phyloP scores from a whole-genome alignment of 2,888 invertebrate genomes.

The Copidosoma aretas region DNA sequence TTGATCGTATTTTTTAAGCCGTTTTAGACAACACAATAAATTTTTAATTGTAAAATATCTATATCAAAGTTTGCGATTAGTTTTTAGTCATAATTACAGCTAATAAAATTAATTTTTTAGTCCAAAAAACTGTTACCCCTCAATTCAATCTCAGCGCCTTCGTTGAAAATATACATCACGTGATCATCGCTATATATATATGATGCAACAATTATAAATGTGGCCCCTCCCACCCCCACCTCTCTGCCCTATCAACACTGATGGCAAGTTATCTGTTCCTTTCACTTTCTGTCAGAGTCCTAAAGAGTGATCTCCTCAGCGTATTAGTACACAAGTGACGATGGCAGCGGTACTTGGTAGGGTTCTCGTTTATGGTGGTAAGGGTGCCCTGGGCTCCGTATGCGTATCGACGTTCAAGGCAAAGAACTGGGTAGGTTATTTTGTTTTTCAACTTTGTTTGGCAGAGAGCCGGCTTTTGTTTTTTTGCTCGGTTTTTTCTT shows the following conservation, averaged over 20 bases:
- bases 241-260: background rate
- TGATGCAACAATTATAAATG: background rate
- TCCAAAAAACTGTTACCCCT: too few relatives aligned
- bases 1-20: too few relatives aligned
- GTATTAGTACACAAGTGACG: background rate
- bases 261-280: background rate
- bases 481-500: background rate
- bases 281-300: background rate
- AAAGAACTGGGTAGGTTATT: conserved; percentile 79
- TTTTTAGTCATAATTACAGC: too few relatives aligned
- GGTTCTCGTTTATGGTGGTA: conserved; percentile 93
- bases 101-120: too few relatives aligned
- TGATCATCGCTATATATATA: background rate
- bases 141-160: too few relatives aligned
- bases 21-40: too few relatives aligned
- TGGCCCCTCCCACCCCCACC: background rate
- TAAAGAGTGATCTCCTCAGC: background rate
- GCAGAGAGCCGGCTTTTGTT: conserved; percentile 1
- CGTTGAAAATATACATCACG: too few relatives aligned
- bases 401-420: conserved; percentile 89
- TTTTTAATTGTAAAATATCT: too few relatives aligned
- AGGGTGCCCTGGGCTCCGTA: conserved; percentile 91
- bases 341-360: conserved; percentile 70
- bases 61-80: too few relatives aligned
- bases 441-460: conserved; percentile 14